A percentile compares a stretch with the other conserved stretches of the same genome.
phyloP scores from a whole-genome alignment of 2,888 invertebrate species.

The Harpalus rufipes region DNA sequence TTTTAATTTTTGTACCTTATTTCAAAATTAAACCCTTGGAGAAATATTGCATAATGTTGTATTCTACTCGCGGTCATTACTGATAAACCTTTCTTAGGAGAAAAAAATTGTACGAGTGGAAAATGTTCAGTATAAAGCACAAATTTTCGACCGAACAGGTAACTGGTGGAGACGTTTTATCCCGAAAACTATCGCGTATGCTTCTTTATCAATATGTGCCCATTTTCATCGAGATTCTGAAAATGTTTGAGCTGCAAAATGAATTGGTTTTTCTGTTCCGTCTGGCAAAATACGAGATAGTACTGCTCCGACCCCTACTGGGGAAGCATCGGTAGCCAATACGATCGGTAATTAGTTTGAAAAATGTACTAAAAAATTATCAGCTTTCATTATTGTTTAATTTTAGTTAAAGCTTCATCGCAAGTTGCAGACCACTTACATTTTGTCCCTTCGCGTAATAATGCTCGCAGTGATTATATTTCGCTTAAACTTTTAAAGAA shows the following conservation, averaged over 20 bases:
- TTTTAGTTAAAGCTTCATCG: slow-evolving; percentile 1
- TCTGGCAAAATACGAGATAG: slow-evolving; percentile 9
- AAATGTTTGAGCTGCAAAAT: slow-evolving; percentile 15
- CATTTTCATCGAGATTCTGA: slow-evolving; percentile 1
- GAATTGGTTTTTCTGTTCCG: slow-evolving; percentile 23
- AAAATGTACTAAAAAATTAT: slow-evolving; percentile 31
- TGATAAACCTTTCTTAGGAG: slow-evolving; percentile 5
- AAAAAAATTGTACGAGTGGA: slow-evolving; percentile 7
- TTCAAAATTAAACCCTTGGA: neutral
- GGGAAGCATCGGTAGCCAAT: slow-evolving; percentile 17
- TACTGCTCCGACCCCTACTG: slow-evolving; percentile 20
- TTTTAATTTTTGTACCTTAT: slow-evolving; percentile 3
- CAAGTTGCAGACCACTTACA: neutral
- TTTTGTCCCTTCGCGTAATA: slow-evolving; percentile 8
- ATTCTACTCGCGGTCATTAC: slow-evolving; percentile 8
- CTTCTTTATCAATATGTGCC: slow-evolving; percentile 23
- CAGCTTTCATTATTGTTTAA: neutral
- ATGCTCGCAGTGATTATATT: neutral
- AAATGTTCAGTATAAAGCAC: slow-evolving; percentile 9
- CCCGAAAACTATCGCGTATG: slow-evolving; percentile 17
- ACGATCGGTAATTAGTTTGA: neutral
- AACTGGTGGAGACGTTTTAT: slow-evolving; percentile 10
- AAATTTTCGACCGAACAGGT: slow-evolving; percentile 28
- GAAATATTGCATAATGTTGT: slow-evolving; percentile 2
- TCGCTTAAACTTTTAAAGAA: no score